Base-by-base conservation (phyloP, 1,140 invertebrate genomes). In the Macrotrachela quadricornifera region DNA sequence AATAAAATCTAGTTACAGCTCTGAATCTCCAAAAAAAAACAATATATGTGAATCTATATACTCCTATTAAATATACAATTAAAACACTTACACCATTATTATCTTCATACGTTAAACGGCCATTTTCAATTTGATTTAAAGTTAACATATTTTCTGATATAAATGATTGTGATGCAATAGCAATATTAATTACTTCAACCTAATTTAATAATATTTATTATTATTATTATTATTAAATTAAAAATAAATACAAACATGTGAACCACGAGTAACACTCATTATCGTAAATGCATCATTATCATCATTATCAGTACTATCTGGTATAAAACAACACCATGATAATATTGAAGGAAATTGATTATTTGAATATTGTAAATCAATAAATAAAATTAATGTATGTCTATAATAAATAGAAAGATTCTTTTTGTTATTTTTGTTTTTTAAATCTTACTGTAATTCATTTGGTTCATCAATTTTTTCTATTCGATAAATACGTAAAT, bases 251-350 rank as follows among this genome's bases (percentile, higher is more conserved):
- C 21, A 30, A 30, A 30, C 21, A 30, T 30, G 21, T 30, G 21
- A 30, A 30, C 21, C 21, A 30, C 21, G 21, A 4, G 21, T 30
- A 46, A 15, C 30, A 16, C 14, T n/a, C 21, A 52, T 15, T 14
- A 47, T 40, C 13, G 17, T 30, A 64, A 65, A 65, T 61, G 70
- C 71, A 78, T 80, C 77, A 69, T 78, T 58, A 77, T 77, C 46
- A 78, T 79, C 61, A 84, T 78, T 6, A 83, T 81, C 55, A 85
- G 75, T 46, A 85, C 79, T 57, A 90, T 72, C 50, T 88, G 71
- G 59, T 79, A 77, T 8, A 80, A 77, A n/a, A 78, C 75, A 61
- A 84, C 81, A 81, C 80, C 12, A 60, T 59, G 13, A 60, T 63
- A 40, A 70, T 60, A 45, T 77, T 74, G 42, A 61, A 61, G 51